Evolutionary conservation across 37 sponge, comb jelly and placozoan species (phyloP).

Genomic region (Trichoplax adhaerens): DNA sequence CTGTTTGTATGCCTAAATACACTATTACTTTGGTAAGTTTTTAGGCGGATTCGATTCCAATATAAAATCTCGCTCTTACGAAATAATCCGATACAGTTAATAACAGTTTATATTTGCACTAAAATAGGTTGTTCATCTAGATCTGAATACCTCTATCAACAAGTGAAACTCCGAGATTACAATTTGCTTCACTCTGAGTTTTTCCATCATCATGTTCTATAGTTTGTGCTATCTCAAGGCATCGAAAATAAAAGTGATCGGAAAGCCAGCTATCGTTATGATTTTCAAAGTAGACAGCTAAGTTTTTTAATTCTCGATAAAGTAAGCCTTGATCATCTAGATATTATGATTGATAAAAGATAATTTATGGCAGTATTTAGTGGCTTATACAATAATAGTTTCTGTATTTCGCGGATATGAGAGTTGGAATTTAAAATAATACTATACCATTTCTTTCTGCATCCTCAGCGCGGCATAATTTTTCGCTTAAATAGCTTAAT

Average conservation of each 20-base stretch:
- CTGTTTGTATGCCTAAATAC: background rate
- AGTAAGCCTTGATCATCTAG: conserved; percentile 43
- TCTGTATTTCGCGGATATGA: background rate
- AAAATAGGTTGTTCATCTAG: no score
- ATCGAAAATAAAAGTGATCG: conserved; percentile 61
- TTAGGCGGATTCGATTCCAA: conserved; percentile 1
- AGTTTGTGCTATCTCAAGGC: conserved; percentile 36
- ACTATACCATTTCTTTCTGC: conserved; percentile 4
- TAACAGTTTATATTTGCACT: background rate
- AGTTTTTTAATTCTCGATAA: conserved; percentile 29
- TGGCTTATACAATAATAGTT: background rate
- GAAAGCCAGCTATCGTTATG: conserved; percentile 39
- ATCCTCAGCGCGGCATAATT: conserved; percentile 26
- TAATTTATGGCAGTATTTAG: no score
- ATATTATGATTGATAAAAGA: no score
- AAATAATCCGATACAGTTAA: background rate
- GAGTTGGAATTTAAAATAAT: background rate
- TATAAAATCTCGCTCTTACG: background rate
- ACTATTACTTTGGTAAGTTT: background rate
- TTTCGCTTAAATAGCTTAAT: conserved; percentile 29
- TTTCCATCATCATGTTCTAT: conserved; percentile 35
- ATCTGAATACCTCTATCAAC: conserved; percentile 46
- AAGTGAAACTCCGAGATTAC: conserved; percentile 48
- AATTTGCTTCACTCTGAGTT: conserved; percentile 75
- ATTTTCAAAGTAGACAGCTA: conserved; percentile 63